Evolutionary conservation across 2,113 vertebrate genomes (phyloP).

Genomic region (Erythrolamprus reginae): DNA sequence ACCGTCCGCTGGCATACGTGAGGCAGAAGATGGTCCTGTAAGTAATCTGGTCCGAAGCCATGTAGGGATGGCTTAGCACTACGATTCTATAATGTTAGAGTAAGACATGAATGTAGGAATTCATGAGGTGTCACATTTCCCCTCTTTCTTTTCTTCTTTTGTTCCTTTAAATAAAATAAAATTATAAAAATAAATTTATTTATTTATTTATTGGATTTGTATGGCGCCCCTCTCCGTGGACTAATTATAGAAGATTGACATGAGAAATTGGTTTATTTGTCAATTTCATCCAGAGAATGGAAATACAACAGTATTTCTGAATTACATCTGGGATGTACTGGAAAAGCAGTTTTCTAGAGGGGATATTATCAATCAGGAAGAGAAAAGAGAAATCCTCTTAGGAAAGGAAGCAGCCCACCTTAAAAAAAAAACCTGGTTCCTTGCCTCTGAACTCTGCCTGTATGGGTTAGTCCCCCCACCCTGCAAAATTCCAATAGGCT

Average conservation of each 20-base stretch:
- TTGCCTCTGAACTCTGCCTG: neutral
- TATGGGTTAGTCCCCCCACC: neutral
- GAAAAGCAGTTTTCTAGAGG: neutral
- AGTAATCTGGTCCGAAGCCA: no score
- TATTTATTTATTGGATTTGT: no score
- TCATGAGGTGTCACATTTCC: neutral
- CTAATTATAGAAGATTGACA: neutral
- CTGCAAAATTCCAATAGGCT: neutral
- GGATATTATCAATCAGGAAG: neutral
- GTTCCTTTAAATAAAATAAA: neutral
- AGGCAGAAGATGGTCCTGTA: no score
- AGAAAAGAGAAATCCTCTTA: neutral
- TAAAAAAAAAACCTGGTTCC: neutral
- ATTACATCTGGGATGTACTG: neutral
- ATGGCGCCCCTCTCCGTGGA: no score
- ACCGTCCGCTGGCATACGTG: no score
- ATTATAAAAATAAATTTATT: neutral
- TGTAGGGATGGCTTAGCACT: no score
- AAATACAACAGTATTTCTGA: neutral
- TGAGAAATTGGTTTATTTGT: neutral
- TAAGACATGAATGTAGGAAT: neutral
- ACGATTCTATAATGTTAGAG: neutral
- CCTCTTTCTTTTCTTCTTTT: neutral
- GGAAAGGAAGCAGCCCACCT: neutral
- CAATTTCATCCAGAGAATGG: neutral